Evolutionary conservation across 2,113 vertebrate species (phyloP), one percentile per base, ranked within the genome.

Genomic region (Pluvialis apricaria): DNA sequence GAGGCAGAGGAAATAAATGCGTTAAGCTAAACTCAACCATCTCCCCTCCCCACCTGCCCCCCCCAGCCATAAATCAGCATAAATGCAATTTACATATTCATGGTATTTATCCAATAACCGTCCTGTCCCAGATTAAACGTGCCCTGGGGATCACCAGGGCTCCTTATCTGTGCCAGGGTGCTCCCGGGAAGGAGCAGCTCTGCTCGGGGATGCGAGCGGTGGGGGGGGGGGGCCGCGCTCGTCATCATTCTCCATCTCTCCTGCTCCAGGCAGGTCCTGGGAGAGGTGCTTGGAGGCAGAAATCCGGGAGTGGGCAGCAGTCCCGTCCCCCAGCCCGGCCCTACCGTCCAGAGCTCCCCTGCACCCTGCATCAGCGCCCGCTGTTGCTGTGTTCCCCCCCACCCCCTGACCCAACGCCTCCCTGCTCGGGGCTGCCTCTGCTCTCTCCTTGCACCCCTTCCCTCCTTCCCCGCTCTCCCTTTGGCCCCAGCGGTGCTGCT

Each of bases 41-140:
- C 88, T 82, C 82, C 24, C n/a, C 88, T 76, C 66, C 86, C 90
- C 88, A 44, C 90, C 92, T 86, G 61, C 83, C 81, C 85, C 81
- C 82, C 82, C 79, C 57, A 25, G 89, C 72, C 86, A 55, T 94
- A 96, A 95, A 97, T 95, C 96, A 95, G 94, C 96, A 95, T 96
- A 97, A 96, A 96, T 92, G 94, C 91, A 97, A 97, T 97, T 92
- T 97, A 85, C 96, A 95, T 97, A 97, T 97, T 97, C 92, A 97
- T 97, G 94, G 92, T 96, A 96, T 97, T 97, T 96, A 95, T 94
- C 96, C 97, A 92, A 78, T 94, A 95, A 91, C 89, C 86, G 89
- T 94, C 94, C 95, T 90, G 79, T 57, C 94, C 93, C 94, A 95
- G 96, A 97, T 96, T 94, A 96, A 97, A 96, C 6, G 60, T 20